These are phyloP conservation scores for Limenitis camilla DNA, from an alignment of 2,888 invertebrate species.

Conservation along the genomic window DNA sequence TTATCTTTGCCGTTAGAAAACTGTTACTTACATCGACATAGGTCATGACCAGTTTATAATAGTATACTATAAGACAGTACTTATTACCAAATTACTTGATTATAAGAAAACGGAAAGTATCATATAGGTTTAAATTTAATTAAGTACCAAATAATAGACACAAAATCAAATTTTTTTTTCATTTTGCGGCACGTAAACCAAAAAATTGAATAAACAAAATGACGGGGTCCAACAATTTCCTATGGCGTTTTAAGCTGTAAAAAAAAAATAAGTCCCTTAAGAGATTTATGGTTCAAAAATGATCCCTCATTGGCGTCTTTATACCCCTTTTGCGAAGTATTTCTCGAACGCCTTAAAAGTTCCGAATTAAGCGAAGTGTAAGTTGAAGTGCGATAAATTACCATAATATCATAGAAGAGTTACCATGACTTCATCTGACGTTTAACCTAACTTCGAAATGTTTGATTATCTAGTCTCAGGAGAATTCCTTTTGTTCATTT, in stretches of 20 bases:
- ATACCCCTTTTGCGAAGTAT: conserved; percentile 19
- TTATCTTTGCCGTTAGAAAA: no score
- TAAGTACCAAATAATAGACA: no score
- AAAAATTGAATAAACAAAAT: no score
- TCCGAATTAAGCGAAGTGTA: conserved; percentile 56
- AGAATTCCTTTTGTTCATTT: conserved; percentile 64
- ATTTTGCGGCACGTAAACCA: no score
- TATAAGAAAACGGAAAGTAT: no score
- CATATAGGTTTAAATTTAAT: no score
- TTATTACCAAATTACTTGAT: no score
- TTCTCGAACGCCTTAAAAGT: conserved; percentile 44
- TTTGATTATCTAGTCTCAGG: conserved; percentile 63
- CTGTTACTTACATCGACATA: no score
- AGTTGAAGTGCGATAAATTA: conserved; percentile 70
- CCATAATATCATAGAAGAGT: conserved; percentile 58
- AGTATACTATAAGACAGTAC: no score
- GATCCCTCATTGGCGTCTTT: conserved; percentile 17
- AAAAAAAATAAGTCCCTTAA: conserved; percentile 2
- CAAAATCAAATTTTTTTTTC: no score
- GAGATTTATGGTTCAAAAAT: conserved; percentile 16
- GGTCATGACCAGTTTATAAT: no score
- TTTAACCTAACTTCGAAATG: conserved; percentile 65
- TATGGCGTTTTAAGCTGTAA: background rate
- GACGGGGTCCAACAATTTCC: no score
- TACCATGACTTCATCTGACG: conserved; percentile 62